Evolutionary conservation across 2,113 vertebrate species (phyloP).

Genomic region (Procavia capensis): DNA sequence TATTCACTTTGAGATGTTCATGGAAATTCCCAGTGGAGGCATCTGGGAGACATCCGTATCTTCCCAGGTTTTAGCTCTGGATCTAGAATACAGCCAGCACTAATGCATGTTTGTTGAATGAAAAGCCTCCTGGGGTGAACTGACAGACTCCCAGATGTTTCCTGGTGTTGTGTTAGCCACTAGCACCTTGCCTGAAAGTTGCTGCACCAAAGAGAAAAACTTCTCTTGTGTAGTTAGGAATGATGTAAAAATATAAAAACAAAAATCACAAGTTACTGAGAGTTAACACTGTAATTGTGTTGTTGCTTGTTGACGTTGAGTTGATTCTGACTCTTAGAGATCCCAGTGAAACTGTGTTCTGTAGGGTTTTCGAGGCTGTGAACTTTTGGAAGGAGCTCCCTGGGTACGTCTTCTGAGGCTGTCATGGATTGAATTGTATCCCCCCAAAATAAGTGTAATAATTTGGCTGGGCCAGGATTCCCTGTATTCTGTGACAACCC

Average conservation of each 20-base stretch:
- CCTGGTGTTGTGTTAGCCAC: not conserved
- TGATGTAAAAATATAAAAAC: not conserved
- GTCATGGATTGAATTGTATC: too few relatives aligned
- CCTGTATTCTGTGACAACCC: too few relatives aligned
- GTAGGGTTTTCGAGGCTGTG: too few relatives aligned
- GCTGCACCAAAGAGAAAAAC: not conserved
- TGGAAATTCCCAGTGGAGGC: not conserved
- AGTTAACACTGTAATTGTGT: not conserved
- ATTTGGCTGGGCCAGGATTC: too few relatives aligned
- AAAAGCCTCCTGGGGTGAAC: not conserved
- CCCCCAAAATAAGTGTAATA: too few relatives aligned
- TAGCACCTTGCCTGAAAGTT: not conserved
- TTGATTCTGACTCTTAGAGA: not conserved
- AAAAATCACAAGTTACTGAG: not conserved
- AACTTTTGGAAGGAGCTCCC: too few relatives aligned
- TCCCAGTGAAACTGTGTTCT: too few relatives aligned
- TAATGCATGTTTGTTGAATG: conserved; percentile 29
- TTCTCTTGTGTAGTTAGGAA: not conserved
- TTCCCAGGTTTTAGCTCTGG: not conserved
- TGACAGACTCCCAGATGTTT: not conserved
- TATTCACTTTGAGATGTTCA: not conserved
- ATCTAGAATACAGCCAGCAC: not conserved
- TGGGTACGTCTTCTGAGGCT: not conserved
- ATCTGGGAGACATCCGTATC: not conserved
- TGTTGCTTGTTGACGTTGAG: not conserved